These are phyloP conservation scores for Papilio xuthus DNA, from an alignment of 1,140 invertebrate genomes.

Conservation along the genomic window DNA sequence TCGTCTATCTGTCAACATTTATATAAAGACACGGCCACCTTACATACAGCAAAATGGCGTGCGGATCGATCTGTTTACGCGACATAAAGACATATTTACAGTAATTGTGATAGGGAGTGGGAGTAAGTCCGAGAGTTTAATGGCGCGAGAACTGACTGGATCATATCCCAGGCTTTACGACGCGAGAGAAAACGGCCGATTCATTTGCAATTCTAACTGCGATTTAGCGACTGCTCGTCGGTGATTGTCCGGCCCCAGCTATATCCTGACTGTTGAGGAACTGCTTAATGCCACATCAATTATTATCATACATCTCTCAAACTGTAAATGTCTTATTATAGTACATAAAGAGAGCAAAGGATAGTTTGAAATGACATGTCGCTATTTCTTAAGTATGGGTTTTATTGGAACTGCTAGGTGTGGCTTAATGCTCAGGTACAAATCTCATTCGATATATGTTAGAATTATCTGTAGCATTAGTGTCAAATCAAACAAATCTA, in stretches of 20 bases:
- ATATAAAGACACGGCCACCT: constrained; percentile 16
- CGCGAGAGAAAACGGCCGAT: constrained; percentile 76
- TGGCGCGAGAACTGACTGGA: constrained; percentile 80
- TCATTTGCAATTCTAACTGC: constrained; percentile 80
- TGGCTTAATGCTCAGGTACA: not conserved
- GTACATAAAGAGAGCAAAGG: constrained; percentile 9
- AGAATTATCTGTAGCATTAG: not conserved
- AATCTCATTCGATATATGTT: not conserved
- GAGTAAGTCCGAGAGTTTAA: constrained; percentile 72
- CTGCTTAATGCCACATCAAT: constrained; percentile 19
- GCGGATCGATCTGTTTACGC: constrained; percentile 53
- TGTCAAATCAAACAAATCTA: not conserved
- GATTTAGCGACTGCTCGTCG: constrained; percentile 61
- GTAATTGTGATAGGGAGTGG: constrained; percentile 64
- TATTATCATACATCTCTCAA: constrained; percentile 16
- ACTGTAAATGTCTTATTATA: constrained; percentile 5
- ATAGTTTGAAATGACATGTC: not conserved
- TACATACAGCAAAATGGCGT: constrained; percentile 28
- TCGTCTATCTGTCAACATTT: constrained; percentile 1
- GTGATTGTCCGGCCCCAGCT: constrained; percentile 45
- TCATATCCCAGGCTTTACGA: constrained; percentile 79
- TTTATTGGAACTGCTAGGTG: not conserved
- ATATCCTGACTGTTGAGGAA: not conserved
- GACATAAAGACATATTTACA: constrained; percentile 64
- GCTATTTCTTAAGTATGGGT: not conserved